Base-by-base conservation (phyloP, 2,113 vertebrate species). In the Seriola dumerili region DNA sequence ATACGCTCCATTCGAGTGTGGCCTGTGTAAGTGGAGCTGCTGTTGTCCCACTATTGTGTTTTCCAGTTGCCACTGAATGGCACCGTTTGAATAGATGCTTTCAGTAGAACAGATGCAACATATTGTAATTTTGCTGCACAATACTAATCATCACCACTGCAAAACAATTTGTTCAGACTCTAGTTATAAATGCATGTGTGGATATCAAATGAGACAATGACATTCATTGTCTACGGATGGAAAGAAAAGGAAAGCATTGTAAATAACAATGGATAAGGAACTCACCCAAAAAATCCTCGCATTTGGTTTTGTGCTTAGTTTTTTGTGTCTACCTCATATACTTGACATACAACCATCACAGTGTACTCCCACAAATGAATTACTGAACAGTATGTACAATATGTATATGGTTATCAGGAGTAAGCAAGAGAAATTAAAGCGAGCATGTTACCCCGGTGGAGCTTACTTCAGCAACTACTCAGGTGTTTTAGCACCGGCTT, bases 361-460 rank as follows among this genome's bases (percentile, higher is more conserved):
- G 4, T 57, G 25, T 59, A 62, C 23, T 44, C 54, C 73, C 38
- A 84, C 55, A 61, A 69, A 36, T 16, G 8, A 64, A 25, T 42
- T 19, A 67, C 34, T 34, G 10, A 4, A 8, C 2, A 52, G 11
- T 12, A 38, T 19, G 3, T 19, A 7, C 14, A 5, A 57, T 9
- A 25, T 73, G 25, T 34, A 75, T 80, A 77, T 74, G 78, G 29
- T 74, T 23, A 34, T 76, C 72, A 64, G 42, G 71, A 78, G 82
- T 84, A 88, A 90, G 91, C 78, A 78, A 85, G 62, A 78, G 23
- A 85, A 83, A 89, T 90, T 80, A 80, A 21, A 70, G 74, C 50
- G 62, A 55, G 7, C 3, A 68, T 76, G 84, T 58, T 69, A 17
- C 16, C 55, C 36, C 23, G 54, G 16, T 70, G 59, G 63, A 71